These are phyloP conservation scores for Calameuta pallipes DNA, from an alignment of 2,888 invertebrate species.

Conservation along the genomic window DNA sequence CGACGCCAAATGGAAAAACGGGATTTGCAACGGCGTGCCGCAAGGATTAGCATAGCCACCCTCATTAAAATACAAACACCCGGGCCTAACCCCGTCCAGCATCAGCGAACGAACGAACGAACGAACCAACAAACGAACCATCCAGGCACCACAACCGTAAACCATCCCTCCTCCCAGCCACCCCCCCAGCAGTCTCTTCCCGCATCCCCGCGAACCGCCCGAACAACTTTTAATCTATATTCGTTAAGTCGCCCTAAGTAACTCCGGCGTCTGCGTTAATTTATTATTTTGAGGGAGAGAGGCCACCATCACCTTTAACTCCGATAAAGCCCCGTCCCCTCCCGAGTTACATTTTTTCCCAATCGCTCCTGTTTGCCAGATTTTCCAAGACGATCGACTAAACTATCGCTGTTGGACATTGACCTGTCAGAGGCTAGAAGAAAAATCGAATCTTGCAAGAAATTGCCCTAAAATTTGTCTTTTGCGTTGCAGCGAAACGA, in stretches of 20 bases:
- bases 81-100: slow-evolving; percentile 47
- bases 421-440: too few relatives aligned
- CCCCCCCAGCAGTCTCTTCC: too few relatives aligned
- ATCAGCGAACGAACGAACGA: slow-evolving; percentile 19
- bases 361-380: background rate
- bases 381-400: background rate
- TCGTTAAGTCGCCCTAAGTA: slow-evolving; percentile 63
- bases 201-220: slow-evolving; percentile 31
- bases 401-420: too few relatives aligned
- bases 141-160: too few relatives aligned
- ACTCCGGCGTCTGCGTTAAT: slow-evolving; percentile 54
- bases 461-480: too few relatives aligned
- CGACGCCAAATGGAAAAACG: slow-evolving; percentile 53
- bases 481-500: too few relatives aligned
- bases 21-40: slow-evolving; percentile 47
- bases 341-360: slow-evolving; percentile 12
- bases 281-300: slow-evolving; percentile 48
- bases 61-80: slow-evolving; percentile 66
- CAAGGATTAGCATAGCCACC: slow-evolving; percentile 63
- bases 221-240: slow-evolving; percentile 64
- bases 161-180: too few relatives aligned
- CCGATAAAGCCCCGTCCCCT: background rate
- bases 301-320: too few relatives aligned
- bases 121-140: slow-evolving; percentile 25
- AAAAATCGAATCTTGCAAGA: too few relatives aligned